phyloP scores from a whole-genome alignment of 1,140 invertebrate genomes.

The Aethina tumida region DNA sequence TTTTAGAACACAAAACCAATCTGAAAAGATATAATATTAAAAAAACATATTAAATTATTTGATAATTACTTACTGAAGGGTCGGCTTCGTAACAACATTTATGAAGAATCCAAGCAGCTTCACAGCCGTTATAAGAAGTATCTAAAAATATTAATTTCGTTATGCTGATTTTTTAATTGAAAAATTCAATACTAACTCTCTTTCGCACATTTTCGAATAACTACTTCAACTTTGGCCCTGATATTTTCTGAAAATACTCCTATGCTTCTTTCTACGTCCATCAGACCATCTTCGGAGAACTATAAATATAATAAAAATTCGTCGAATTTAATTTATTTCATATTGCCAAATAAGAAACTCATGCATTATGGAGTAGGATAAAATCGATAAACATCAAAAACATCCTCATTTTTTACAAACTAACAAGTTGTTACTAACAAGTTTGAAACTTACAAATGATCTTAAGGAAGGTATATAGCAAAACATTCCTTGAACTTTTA shows the following conservation, averaged over 20 bases:
- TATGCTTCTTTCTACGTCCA: slow-evolving; percentile 32
- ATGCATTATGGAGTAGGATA: too few relatives aligned
- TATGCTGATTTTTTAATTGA: slow-evolving; percentile 2
- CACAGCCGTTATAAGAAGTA: slow-evolving; percentile 25
- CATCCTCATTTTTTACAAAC: not conserved
- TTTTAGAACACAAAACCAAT: too few relatives aligned
- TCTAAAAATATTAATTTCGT: slow-evolving; percentile 1
- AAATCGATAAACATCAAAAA: slow-evolving; percentile 1
- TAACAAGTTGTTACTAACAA: not conserved
- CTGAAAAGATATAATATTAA: too few relatives aligned
- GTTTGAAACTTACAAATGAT: too few relatives aligned
- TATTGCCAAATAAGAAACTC: too few relatives aligned
- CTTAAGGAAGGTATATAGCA: too few relatives aligned
- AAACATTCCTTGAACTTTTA: too few relatives aligned
- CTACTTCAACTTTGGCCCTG: slow-evolving; percentile 18
- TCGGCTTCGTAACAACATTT: slow-evolving; percentile 23
- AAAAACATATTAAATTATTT: too few relatives aligned
- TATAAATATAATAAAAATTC: slow-evolving; percentile 14
- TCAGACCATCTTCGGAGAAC: slow-evolving; percentile 30
- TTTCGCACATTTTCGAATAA: slow-evolving; percentile 28
- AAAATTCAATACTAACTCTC: slow-evolving; percentile 22
- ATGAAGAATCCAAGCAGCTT: slow-evolving; percentile 26
- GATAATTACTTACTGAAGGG: slow-evolving; percentile 20
- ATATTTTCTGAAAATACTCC: slow-evolving; percentile 30
- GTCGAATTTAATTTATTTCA: not conserved